Conservation (phyloP, 1,140 invertebrate species). For the Polypedilum pembai region DNA sequence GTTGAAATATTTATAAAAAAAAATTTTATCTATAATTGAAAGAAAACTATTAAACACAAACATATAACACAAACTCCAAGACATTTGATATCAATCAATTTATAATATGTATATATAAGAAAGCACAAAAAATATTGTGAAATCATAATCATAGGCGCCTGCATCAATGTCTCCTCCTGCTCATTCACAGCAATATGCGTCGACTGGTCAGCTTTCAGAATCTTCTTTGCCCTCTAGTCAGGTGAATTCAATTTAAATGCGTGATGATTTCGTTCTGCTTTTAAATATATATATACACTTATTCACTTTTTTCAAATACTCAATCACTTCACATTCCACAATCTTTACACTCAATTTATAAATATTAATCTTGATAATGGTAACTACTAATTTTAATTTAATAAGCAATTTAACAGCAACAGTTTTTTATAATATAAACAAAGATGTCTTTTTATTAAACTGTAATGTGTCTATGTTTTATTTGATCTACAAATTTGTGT, state of each 20-base stretch:
- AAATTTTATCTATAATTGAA: neutral
- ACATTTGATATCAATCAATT: neutral
- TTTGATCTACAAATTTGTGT: too few species aligned
- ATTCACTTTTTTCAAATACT: too few species aligned
- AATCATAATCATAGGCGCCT: conserved; percentile 56
- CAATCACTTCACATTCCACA: too few species aligned
- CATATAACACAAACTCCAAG: neutral
- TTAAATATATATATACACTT: too few species aligned
- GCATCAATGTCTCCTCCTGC: conserved; percentile 81
- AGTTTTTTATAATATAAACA: too few species aligned
- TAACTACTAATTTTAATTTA: too few species aligned
- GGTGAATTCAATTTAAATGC: conserved; percentile 45
- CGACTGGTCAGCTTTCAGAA: conserved; percentile 61
- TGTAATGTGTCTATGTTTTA: too few species aligned
- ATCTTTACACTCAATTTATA: too few species aligned
- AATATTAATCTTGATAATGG: too few species aligned
- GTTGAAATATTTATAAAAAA: neutral
- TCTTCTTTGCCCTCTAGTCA: conserved; percentile 72
- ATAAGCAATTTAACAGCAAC: too few species aligned
- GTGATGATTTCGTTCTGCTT: too few species aligned
- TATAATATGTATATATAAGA: neutral
- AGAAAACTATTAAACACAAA: neutral
- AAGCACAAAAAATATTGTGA: conserved; percentile 20
- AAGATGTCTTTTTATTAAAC: too few species aligned
- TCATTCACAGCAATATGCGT: conserved; percentile 68